A percentile compares a stretch with the other conserved stretches of the same genome.
Conservation (phyloP, 1,140 invertebrate species). For the Tenebrio molitor region DNA sequence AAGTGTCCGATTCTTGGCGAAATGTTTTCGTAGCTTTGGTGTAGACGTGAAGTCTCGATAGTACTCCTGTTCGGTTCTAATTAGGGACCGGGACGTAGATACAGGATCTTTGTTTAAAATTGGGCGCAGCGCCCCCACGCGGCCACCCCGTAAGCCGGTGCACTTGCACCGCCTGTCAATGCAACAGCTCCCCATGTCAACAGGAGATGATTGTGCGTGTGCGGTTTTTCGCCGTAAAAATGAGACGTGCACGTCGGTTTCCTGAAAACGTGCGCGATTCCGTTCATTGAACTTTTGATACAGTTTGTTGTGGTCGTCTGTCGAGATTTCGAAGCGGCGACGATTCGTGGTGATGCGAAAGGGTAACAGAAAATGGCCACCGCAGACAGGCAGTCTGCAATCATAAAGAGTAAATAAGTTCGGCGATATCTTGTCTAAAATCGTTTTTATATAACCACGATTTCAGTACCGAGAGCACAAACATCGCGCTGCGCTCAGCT, state of each 20-base stretch:
- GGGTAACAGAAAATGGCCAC: slow-evolving; percentile 18
- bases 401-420: slow-evolving; percentile 10
- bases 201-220: not conserved
- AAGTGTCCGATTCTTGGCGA: too few relatives aligned
- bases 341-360: not conserved
- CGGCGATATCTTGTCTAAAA: slow-evolving; percentile 21
- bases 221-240: not conserved
- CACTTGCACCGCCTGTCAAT: too few relatives aligned
- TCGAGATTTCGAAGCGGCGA: not conserved
- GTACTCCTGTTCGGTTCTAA: too few relatives aligned
- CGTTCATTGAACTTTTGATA: slow-evolving; percentile 22
- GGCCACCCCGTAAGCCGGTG: too few relatives aligned
- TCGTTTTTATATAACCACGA: slow-evolving; percentile 15
- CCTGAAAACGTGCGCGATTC: slow-evolving; percentile 20
- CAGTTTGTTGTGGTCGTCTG: not conserved
- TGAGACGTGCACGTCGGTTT: not conserved
- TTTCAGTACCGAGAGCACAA: slow-evolving; percentile 1
- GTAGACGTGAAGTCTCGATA: too few relatives aligned
- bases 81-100: too few relatives aligned
- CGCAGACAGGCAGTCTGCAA: slow-evolving; percentile 22
- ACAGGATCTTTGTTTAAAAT: too few relatives aligned
- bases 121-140: too few relatives aligned
- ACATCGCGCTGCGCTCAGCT: slow-evolving; percentile 40
- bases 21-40: too few relatives aligned
- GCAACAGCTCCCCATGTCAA: too few relatives aligned